phyloP scores from a whole-genome alignment of 1,140 invertebrate genomes.

The Helicoverpa zea region DNA sequence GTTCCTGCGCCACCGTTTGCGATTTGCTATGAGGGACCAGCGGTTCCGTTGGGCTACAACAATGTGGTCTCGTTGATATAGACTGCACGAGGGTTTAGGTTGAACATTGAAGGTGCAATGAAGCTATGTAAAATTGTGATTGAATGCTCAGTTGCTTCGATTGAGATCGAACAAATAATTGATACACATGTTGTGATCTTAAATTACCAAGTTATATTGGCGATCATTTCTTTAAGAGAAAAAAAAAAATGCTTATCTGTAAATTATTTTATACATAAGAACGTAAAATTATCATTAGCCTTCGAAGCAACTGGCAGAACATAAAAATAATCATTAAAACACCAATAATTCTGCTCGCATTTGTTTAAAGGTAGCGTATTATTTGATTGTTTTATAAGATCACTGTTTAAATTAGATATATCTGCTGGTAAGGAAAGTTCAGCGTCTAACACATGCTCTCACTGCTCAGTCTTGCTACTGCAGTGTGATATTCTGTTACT shows the following conservation, averaged over 20 bases:
- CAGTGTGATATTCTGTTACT: slow-evolving; percentile 38
- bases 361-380: slow-evolving; percentile 24
- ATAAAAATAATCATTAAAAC: not conserved
- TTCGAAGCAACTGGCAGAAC: slow-evolving; percentile 18
- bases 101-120: slow-evolving; percentile 22
- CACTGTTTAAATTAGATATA: slow-evolving; percentile 23
- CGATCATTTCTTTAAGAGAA: too few species aligned
- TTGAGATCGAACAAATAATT: too few species aligned
- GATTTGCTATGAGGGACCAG: slow-evolving; percentile 84
- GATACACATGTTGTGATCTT: too few species aligned
- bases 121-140: slow-evolving; percentile 28
- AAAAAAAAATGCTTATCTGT: too few species aligned
- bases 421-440: slow-evolving; percentile 22
- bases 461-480: slow-evolving; percentile 43
- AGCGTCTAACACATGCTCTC: slow-evolving; percentile 41
- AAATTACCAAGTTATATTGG: too few species aligned
- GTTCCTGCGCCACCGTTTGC: slow-evolving; percentile 78
- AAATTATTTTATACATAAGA: too few species aligned
- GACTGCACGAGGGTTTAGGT: not conserved
- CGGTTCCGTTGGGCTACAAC: slow-evolving; percentile 83
- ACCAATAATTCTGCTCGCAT: not conserved
- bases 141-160: slow-evolving; percentile 9
- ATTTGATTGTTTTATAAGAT: slow-evolving; percentile 28
- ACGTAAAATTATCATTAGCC: not conserved
- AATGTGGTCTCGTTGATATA: slow-evolving; percentile 37